A percentile compares a stretch with the other conserved stretches of the same genome.
These are phyloP conservation scores for Diadophis punctatus DNA, from an alignment of 2,113 vertebrate species.

Conservation along the genomic window DNA sequence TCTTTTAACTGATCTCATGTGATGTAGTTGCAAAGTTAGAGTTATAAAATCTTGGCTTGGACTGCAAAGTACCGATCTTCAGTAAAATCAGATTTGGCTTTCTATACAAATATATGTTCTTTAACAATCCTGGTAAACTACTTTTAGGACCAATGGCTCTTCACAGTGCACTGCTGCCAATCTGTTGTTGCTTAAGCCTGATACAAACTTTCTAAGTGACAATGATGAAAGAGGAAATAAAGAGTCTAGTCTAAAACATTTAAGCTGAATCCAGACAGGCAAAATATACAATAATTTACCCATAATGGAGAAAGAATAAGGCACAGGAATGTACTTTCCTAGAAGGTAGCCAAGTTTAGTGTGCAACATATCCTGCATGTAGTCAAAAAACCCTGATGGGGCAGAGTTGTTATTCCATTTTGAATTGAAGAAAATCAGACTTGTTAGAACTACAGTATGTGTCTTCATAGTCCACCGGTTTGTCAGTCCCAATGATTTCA, in stretches of 20 bases:
- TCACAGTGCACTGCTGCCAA: constrained; percentile 56
- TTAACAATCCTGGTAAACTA: constrained; percentile 43
- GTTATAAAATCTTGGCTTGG: not conserved
- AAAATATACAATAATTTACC: not conserved
- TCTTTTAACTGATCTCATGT: not conserved
- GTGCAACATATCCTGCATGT: not conserved
- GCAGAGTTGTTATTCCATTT: constrained; percentile 60
- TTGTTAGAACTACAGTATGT: constrained; percentile 37
- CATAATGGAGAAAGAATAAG: not conserved
- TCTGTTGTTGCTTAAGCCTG: constrained; percentile 59
- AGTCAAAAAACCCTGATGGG: constrained; percentile 48
- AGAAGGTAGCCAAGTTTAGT: not conserved
- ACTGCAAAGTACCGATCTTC: not conserved
- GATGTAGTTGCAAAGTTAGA: not conserved
- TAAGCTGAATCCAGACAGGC: not conserved
- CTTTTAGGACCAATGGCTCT: constrained; percentile 56
- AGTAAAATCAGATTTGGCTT: constrained; percentile 44
- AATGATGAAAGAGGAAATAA: not conserved
- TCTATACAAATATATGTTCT: constrained; percentile 52
- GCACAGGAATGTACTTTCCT: not conserved
- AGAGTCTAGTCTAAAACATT: not conserved
- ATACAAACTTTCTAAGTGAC: constrained; percentile 44
- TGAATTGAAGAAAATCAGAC: constrained; percentile 63
- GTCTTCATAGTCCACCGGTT: constrained; percentile 57
- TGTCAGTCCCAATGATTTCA: constrained; percentile 57